Evolutionary conservation across 2,113 vertebrate genomes (phyloP), one percentile per base, ranked within the genome.

Genomic region (Montifringilla adamsi): DNA sequence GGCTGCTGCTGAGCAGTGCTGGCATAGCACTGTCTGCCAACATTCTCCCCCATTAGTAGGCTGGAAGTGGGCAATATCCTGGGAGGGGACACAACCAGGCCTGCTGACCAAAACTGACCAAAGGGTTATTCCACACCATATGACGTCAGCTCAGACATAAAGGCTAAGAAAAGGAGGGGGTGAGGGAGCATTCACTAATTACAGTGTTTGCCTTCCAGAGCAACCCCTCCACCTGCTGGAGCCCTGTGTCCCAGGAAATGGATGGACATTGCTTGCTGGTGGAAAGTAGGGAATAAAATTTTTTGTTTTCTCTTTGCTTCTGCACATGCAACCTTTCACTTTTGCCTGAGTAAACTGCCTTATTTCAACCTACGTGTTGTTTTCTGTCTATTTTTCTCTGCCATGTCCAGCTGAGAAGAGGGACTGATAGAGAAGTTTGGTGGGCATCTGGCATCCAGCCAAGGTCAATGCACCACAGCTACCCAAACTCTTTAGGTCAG

Each of bases 221-320:
- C 20, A 68, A 31, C 3, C 9, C 14, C 20, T 89, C 52, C 0
- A 0, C 0, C 0, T 20, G 27, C 59, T 24, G 37, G 24, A 59
- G 18, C 20, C 24, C n/a, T 35, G 30, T 24, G 31, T 75, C n/a
- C 41, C 0, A 1, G 17, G 18, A 76, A 77, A 18, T 19, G 5
- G 15, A 63, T 19, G 10, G 49, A 43, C 31, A 43, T 22, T 19
- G 12, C 21, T 41, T 47, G n/a, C 9, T 41, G n/a, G 35, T 69
- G 41, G 18, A 15, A 69, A 90, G 12, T 19, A 35, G 13, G 21
- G 7, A 55, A 49, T 11, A 76, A 35, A 35, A 41, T 2, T 8
- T 31, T 62, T 47, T 69, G 14, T 13, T 35, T 76, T 46, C 39
- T 60, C 28, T 53, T 52, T 75, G 11, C 24, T 62, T 62, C n/a